Evolutionary conservation across 2,888 invertebrate genomes (phyloP).

Genomic region (Horisme vitalbata): DNA sequence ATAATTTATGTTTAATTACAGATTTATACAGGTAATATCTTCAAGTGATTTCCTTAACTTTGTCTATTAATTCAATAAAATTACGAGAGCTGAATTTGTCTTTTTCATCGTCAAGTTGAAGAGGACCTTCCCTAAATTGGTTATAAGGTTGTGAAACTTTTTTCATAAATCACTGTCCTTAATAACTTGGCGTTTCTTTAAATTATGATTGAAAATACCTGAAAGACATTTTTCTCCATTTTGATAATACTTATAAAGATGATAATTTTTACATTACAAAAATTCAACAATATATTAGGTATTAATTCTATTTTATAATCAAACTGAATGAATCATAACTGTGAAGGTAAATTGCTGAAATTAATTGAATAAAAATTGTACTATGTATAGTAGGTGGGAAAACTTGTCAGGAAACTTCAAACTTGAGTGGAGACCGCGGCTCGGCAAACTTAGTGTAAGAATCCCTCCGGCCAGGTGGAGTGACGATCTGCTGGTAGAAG

Average conservation of each 20-base stretch:
- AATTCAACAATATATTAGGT: too few species aligned
- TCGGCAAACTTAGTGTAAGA: too few species aligned
- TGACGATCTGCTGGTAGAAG: too few species aligned
- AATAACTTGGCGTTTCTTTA: conserved; percentile 53
- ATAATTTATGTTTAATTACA: background rate
- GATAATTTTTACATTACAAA: too few species aligned
- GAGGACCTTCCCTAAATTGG: conserved; percentile 62
- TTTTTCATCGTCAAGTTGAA: conserved; percentile 52
- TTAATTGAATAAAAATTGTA: too few species aligned
- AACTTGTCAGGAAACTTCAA: too few species aligned
- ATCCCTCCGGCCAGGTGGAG: too few species aligned
- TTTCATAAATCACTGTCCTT: conserved; percentile 62
- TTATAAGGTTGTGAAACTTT: conserved; percentile 63
- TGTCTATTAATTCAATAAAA: conserved; percentile 37
- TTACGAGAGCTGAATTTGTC: conserved; percentile 48
- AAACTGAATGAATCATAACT: too few species aligned
- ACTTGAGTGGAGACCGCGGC: too few species aligned
- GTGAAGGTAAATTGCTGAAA: too few species aligned
- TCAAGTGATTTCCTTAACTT: conserved; percentile 22
- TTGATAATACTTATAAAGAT: background rate
- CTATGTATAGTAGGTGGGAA: too few species aligned
- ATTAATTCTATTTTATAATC: too few species aligned
- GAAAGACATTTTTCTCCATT: conserved; percentile 40
- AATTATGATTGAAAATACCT: conserved; percentile 51
- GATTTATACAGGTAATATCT: conserved; percentile 6